Conservation (phyloP, 2,888 invertebrate species). For the Apotomis turbidana region DNA sequence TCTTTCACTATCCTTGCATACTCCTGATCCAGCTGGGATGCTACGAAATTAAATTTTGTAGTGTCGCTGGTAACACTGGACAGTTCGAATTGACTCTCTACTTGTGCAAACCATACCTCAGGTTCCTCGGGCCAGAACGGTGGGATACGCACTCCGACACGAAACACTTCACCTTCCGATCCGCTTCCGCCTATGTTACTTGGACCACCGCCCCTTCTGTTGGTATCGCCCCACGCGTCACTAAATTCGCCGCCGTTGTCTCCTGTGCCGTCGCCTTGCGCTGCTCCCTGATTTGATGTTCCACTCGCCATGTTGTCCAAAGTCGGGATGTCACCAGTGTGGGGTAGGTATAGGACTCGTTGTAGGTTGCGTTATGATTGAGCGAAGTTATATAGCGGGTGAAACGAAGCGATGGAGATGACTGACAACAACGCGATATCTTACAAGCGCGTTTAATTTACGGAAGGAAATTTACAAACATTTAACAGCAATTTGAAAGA, state of each 20-base stretch:
- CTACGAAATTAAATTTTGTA: slow-evolving; percentile 9
- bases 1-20: slow-evolving; percentile 3
- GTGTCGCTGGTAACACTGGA: slow-evolving; percentile 3
- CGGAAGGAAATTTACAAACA: too few relatives aligned
- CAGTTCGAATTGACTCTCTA: slow-evolving; percentile 6
- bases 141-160: slow-evolving; percentile 5
- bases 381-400: too few relatives aligned
- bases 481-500: too few relatives aligned
- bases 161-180: not conserved
- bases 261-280: not conserved
- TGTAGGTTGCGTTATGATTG: too few relatives aligned
- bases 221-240: not conserved
- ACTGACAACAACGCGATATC: too few relatives aligned
- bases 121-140: slow-evolving; percentile 5
- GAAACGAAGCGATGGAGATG: too few relatives aligned
- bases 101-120: not conserved
- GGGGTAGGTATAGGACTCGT: not conserved
- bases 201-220: not conserved
- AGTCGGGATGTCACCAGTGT: slow-evolving; percentile 5
- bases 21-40: slow-evolving; percentile 7
- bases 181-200: not conserved
- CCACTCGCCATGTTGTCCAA: not conserved
- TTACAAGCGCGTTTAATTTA: too few relatives aligned
- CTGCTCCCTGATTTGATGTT: not conserved
- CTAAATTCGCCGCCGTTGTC: not conserved